Evolutionary conservation across 2,797 vertebrate genomes (phyloP), one percentile per base, ranked within the genome.

Genomic region (Lutjanus campechanus): DNA sequence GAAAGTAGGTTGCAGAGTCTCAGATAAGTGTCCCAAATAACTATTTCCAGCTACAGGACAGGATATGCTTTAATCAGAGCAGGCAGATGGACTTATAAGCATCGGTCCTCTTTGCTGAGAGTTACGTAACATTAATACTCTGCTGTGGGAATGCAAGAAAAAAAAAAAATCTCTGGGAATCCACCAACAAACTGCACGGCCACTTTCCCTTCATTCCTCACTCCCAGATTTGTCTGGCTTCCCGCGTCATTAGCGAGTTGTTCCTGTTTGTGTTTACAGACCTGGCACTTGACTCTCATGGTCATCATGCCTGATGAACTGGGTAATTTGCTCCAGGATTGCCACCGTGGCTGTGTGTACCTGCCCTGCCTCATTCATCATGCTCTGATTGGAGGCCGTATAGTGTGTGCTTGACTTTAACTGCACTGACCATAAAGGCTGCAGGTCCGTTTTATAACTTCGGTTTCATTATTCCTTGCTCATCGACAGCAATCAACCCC

Each of bases 111-210:
- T 19, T 79, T 43, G 2, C 59, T 20, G 44, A 46, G 25, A 53
- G 74, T 92, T 92, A 77, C 8, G 63, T 87, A 93, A 93, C 73
- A 65, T 78, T 83, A 82, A 83, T 85, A 59, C 81, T 75, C n/a
- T 20, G 69, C 49, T 55, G 67, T 46, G 41, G 62, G 70, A 73
- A 73, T 54, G 63, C 51, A 25, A 54, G 61, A 47, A 44, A 44
- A 11, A 44, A 11, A 46, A 72, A 1, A 79, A 66, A 66, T 79
- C 69, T 76, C 60, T 72, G 72, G 19, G 51, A 79, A 19, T 72
- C 58, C 13, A 62, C 62, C 46, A 17, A 40, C 29, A 51, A 62
- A 68, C 53, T 9, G 49, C 78, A 44, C 66, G 1, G 71, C 81
- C 59, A 49, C 81, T 62, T 20, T 62, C 65, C 11, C 69, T 13